These are phyloP conservation scores for Siniperca knerii DNA, from an alignment of 2,113 vertebrate species.

Conservation along the genomic window DNA sequence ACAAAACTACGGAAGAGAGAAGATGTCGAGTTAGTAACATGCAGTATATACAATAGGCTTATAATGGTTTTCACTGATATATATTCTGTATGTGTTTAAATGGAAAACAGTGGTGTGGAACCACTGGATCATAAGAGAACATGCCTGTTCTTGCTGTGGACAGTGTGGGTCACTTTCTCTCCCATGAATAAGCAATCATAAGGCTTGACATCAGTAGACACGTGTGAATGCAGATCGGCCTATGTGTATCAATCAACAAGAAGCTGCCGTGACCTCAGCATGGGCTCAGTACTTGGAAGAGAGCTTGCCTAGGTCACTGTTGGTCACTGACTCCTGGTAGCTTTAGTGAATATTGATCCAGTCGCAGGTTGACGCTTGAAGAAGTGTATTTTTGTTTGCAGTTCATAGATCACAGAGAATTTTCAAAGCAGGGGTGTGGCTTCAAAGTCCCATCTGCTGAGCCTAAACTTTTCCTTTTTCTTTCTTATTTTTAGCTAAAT, in stretches of 20 bases:
- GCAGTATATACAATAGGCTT: too few species aligned
- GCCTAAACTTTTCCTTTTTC: background rate
- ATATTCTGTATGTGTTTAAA: too few species aligned
- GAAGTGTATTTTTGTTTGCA: background rate
- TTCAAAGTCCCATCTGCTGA: background rate
- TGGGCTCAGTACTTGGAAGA: background rate
- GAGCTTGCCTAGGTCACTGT: background rate
- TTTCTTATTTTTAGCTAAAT: constrained; percentile 71
- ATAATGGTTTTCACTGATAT: too few species aligned
- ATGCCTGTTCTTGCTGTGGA: background rate
- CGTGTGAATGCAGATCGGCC: background rate
- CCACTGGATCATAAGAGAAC: background rate
- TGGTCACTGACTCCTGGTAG: constrained; percentile 1
- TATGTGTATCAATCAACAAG: background rate
- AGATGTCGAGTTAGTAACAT: too few species aligned
- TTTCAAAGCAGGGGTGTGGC: background rate
- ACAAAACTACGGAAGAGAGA: too few species aligned
- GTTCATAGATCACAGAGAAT: background rate
- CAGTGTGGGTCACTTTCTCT: constrained; percentile 12
- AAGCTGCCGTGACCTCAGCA: background rate
- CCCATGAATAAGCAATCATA: background rate
- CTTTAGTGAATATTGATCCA: constrained; percentile 1
- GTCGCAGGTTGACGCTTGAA: too few species aligned
- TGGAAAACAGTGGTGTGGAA: background rate
- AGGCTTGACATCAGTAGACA: background rate